Conservation (phyloP, 2,797 vertebrate species). For the Parauchenoglanis ngamensis region DNA sequence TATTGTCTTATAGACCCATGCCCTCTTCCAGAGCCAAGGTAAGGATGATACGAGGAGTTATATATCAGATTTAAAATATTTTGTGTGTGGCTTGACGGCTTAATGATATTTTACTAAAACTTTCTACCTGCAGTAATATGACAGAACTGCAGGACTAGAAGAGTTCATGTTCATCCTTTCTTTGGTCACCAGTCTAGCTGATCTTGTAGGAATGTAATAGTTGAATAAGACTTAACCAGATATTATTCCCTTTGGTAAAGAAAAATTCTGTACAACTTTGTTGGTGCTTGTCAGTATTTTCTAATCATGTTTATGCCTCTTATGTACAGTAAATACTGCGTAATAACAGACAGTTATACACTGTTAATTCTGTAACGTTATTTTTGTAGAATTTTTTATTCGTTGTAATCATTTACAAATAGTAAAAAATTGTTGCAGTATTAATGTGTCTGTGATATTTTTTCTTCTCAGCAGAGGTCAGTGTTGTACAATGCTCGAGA, state of each 20-base stretch:
- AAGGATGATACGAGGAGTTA: background rate
- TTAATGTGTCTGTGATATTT: background rate
- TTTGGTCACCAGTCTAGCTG: background rate
- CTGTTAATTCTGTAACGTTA: constrained; percentile 15
- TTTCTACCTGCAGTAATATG: constrained; percentile 26
- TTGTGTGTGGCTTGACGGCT: background rate
- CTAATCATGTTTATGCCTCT: constrained; percentile 2
- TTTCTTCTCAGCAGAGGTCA: constrained; percentile 20
- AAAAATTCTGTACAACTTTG: background rate
- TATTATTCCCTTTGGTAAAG: background rate
- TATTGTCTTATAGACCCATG: constrained; percentile 46
- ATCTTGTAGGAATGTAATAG: background rate
- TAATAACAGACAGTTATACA: background rate
- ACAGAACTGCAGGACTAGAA: constrained; percentile 25
- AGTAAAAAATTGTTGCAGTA: constrained; percentile 2
- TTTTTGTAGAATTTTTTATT: constrained; percentile 2
- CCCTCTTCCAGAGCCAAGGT: constrained; percentile 44
- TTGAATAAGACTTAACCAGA: background rate
- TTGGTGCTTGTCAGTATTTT: constrained; percentile 8
- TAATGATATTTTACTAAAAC: background rate
- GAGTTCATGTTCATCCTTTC: background rate
- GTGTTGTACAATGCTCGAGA: constrained; percentile 25
- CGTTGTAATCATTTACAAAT: background rate
- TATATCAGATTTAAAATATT: background rate
- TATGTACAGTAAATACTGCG: constrained; percentile 8